Evolutionary conservation across 2,888 invertebrate genomes (phyloP), one percentile per base, ranked within the genome.

Genomic region (Rhagophthalmus giganteus): DNA sequence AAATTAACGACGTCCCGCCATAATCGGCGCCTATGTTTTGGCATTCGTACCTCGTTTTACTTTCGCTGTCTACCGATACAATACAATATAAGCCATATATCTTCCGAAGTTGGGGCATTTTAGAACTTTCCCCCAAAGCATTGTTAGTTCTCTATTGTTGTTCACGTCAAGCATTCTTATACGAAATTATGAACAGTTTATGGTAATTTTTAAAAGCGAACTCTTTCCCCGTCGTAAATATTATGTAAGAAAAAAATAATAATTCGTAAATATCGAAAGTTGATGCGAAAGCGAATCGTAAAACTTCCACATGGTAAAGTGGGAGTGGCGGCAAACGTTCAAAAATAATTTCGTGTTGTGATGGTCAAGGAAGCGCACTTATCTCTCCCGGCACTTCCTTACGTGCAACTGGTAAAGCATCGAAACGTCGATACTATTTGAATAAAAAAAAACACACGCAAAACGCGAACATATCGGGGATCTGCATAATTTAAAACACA

Each of bases 261-360:
- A n/a, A n/a, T n/a, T n/a, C n/a, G n/a, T n/a, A n/a, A n/a, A n/a
- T n/a, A n/a, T n/a, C n/a, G n/a, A 7, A 20, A 20, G 20, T 20
- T 5, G 20, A 37, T 37, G 26, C 37, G 13, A 37, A 37, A 25
- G 37, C n/a, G n/a, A 5, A 20, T 20, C 4, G 3, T 14, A 35
- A n/a, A n/a, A 34, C 34, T 37, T 37, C 46, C 47, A 53, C 47
- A 47, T 53, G 47, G 39, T 39, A 27, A n/a, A 54, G 53, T 54
- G 53, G 48, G 53, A 54, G 53, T 54, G 53, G 53, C 53, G 53
- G 42, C 48, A 54, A 53, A 54, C 40, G 44, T 48, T 54, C 38
- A 42, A 54, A 54, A 54, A 54, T 44, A 44, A 47, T 34, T 38
- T 44, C 30, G 27, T 48, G 38, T 54, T 48, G 53, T 48, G 44